These are phyloP conservation scores for Hippasteria phrygiana DNA, from an alignment of 53 echinoderm and acorn worm genomes.

Conservation along the genomic window DNA sequence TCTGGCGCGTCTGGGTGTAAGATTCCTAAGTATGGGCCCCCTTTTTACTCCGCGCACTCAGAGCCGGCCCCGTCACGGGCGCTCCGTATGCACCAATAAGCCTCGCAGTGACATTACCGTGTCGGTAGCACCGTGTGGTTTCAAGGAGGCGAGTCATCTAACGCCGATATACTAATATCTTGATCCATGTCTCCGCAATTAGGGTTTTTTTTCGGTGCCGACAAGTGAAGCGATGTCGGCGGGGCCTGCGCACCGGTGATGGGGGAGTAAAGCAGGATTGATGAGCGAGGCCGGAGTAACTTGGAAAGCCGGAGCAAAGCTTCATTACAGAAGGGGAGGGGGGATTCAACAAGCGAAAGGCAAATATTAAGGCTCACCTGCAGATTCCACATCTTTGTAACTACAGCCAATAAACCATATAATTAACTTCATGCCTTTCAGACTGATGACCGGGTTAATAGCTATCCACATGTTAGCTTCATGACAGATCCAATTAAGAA, in stretches of 20 bases:
- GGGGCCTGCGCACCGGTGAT: background rate
- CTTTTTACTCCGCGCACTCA: background rate
- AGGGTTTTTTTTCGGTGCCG: conserved; percentile 36
- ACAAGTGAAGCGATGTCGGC: conserved; percentile 40
- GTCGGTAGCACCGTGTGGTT: background rate
- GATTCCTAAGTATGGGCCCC: background rate
- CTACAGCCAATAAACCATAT: too few species aligned
- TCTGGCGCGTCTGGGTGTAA: conserved; percentile 34
- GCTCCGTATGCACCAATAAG: background rate
- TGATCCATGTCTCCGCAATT: conserved; percentile 47
- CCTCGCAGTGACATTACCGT: conserved; percentile 34
- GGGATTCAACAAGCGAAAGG: too few species aligned
- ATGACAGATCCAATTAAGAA: too few species aligned
- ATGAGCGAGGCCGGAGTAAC: background rate
- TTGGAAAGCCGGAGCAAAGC: background rate
- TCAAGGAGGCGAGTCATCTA: conserved; percentile 34
- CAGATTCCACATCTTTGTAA: too few species aligned
- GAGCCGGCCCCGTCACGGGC: background rate
- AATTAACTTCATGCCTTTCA: too few species aligned
- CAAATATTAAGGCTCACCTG: too few species aligned
- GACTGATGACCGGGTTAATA: too few species aligned
- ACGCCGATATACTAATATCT: conserved; percentile 42
- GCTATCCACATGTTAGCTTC: too few species aligned
- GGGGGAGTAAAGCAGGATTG: conserved; percentile 19
- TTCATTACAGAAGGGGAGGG: background rate